Conservation (phyloP, 2,797 vertebrate species). For the Eulemur rubriventer region DNA sequence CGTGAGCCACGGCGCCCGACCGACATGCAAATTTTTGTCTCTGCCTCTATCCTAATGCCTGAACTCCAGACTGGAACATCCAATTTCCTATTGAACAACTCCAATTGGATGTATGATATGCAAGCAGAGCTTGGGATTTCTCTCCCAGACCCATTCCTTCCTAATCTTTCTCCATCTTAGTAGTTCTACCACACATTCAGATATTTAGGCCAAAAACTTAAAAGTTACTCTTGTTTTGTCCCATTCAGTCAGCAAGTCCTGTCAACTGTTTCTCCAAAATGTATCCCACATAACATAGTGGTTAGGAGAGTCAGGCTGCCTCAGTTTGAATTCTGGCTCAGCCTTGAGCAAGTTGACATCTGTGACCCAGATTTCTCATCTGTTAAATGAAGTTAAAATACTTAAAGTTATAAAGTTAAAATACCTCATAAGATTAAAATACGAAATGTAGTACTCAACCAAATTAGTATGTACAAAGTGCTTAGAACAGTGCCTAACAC, state of each 20-base stretch:
- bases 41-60: not conserved
- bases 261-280: not conserved
- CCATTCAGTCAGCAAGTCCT: not conserved
- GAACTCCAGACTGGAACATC: not conserved
- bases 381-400: not conserved
- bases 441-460: not conserved
- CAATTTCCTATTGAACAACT: not conserved
- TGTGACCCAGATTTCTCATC: not conserved
- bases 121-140: not conserved
- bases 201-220: not conserved
- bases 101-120: not conserved
- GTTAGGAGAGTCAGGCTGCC: not conserved
- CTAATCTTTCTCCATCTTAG: not conserved
- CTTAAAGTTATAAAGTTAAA: not conserved
- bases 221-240: not conserved
- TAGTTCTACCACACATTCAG: not conserved
- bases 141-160: not conserved
- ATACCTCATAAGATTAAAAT: not conserved
- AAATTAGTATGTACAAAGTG: not conserved
- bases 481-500: not conserved
- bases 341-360: not conserved
- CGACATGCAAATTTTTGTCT: not conserved
- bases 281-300: not conserved
- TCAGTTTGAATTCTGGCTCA: not conserved
- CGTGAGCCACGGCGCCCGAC: no score